A percentile compares a stretch with the other conserved stretches of the same genome.
phyloP scores from a whole-genome alignment of 2,797 vertebrate species.

The Amazona finschi region DNA sequence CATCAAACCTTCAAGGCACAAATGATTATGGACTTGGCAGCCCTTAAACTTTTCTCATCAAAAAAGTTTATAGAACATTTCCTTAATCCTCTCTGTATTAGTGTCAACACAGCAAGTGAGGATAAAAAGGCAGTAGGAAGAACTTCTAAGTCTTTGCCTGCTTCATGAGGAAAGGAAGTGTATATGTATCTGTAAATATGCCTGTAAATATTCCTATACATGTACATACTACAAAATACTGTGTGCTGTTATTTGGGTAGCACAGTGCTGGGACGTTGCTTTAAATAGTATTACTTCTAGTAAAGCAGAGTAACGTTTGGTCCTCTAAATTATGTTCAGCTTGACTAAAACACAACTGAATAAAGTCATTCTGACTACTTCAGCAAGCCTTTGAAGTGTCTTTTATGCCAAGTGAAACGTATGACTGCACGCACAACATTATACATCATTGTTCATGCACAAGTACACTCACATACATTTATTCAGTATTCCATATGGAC shows the following conservation, averaged over 20 bases:
- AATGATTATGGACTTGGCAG: conserved; percentile 16
- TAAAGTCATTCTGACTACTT: neutral
- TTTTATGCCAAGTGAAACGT: neutral
- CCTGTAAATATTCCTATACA: neutral
- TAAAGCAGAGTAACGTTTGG: neutral
- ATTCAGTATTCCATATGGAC: neutral
- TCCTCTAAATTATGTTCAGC: neutral
- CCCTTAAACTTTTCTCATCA: conserved; percentile 4
- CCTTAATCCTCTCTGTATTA: conserved; percentile 19
- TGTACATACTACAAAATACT: neutral
- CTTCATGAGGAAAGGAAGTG: neutral
- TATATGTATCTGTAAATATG: neutral
- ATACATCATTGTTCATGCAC: neutral
- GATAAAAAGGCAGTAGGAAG: neutral
- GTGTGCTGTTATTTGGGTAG: neutral
- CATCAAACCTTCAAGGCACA: neutral
- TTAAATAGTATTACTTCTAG: neutral
- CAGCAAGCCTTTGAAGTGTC: neutral
- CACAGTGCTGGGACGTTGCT: neutral
- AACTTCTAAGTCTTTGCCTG: neutral
- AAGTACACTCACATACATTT: neutral
- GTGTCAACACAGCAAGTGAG: neutral
- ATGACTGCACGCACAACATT: neutral
- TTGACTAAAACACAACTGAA: neutral
- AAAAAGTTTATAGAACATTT: neutral